These are phyloP conservation scores for Monochamus alternatus DNA, from an alignment of 2,888 invertebrate genomes.

Conservation along the genomic window DNA sequence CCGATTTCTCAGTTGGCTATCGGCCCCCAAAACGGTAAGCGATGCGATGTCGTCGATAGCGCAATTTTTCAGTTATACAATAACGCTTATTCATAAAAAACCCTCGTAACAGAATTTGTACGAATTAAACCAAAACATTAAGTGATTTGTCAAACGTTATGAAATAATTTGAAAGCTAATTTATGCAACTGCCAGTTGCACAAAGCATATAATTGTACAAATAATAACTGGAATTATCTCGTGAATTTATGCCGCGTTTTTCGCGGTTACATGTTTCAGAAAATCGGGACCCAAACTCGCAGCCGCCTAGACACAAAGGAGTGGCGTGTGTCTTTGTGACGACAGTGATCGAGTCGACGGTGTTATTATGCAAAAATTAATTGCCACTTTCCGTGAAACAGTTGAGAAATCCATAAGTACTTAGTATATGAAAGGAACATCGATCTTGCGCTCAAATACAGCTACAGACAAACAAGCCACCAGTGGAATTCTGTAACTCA, in stretches of 20 bases:
- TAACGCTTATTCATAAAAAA: slow-evolving; percentile 25
- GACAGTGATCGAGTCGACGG: neutral
- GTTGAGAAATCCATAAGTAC: slow-evolving; percentile 1
- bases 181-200: slow-evolving; percentile 51
- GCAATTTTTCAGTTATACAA: slow-evolving; percentile 23
- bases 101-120: slow-evolving; percentile 28
- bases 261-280: slow-evolving; percentile 14
- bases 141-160: slow-evolving; percentile 52
- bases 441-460: too few relatives aligned
- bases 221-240: slow-evolving; percentile 33
- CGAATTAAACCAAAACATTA: slow-evolving; percentile 49
- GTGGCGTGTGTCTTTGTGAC: too few relatives aligned
- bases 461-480: too few relatives aligned
- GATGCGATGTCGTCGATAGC: neutral
- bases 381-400: slow-evolving; percentile 1
- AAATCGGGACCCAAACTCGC: too few relatives aligned
- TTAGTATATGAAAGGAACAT: too few relatives aligned
- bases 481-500: too few relatives aligned
- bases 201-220: slow-evolving; percentile 32
- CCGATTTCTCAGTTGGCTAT: too few relatives aligned
- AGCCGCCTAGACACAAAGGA: too few relatives aligned
- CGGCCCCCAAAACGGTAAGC: neutral
- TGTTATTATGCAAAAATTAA: slow-evolving; percentile 14
- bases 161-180: slow-evolving; percentile 59
- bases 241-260: slow-evolving; percentile 25